A percentile compares a stretch with the other conserved stretches of the same genome.
Evolutionary conservation across 1,140 invertebrate genomes (phyloP).

Genomic region (Drosophila trapezifrons): DNA sequence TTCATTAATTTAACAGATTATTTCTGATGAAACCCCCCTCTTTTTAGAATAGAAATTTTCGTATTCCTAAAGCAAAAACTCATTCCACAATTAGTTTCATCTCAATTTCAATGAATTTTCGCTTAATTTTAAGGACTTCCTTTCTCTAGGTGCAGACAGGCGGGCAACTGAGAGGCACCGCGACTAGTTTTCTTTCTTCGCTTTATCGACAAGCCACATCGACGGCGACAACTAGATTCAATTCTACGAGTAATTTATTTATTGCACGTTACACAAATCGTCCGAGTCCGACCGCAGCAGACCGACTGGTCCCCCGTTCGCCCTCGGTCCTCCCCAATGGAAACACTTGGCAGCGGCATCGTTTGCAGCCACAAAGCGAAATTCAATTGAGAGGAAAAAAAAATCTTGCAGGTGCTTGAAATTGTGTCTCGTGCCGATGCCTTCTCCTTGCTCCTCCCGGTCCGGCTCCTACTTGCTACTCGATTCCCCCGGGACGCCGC

Average conservation of each 20-base stretch:
- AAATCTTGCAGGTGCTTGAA: constrained; percentile 72
- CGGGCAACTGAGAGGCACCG: constrained; percentile 32
- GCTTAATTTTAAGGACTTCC: too few relatives aligned
- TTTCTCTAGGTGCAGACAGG: constrained; percentile 1
- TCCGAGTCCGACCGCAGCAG: constrained; percentile 53
- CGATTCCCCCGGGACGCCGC: constrained; percentile 17
- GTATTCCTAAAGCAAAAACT: too few relatives aligned
- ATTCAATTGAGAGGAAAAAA: constrained; percentile 66
- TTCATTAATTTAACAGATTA: too few relatives aligned
- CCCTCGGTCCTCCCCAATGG: neutral
- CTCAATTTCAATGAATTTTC: too few relatives aligned
- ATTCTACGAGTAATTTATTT: constrained; percentile 74
- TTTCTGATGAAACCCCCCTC: too few relatives aligned
- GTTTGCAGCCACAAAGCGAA: constrained; percentile 57
- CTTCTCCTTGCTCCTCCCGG: constrained; percentile 14
- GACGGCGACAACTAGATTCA: constrained; percentile 70
- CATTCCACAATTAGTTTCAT: too few relatives aligned
- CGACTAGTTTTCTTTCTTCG: constrained; percentile 67
- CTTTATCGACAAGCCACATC: constrained; percentile 58
- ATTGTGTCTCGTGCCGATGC: constrained; percentile 63
- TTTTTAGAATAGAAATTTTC: too few relatives aligned
- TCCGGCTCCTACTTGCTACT: neutral
- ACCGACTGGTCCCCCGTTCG: constrained; percentile 17
- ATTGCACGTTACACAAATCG: constrained; percentile 76
- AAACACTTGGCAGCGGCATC: constrained; percentile 59